Conservation (phyloP, 2,797 vertebrate genomes). For the Manis javanica region DNA sequence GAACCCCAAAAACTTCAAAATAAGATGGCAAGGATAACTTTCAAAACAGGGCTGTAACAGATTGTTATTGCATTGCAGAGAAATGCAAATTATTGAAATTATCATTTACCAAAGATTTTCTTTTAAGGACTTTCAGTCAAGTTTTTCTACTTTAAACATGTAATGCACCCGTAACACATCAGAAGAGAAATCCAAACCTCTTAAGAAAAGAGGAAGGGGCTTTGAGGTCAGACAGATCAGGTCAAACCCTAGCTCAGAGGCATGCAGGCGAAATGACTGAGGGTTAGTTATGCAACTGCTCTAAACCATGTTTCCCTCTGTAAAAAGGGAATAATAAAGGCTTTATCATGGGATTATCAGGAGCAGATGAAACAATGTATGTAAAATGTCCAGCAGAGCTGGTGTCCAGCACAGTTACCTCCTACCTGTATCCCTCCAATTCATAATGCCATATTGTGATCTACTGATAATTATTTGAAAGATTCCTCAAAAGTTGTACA, state of each 20-base stretch:
- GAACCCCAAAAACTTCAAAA: neutral
- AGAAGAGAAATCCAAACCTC: neutral
- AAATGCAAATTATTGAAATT: constrained; percentile 42
- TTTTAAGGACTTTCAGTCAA: neutral
- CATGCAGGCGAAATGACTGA: neutral
- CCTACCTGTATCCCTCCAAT: neutral
- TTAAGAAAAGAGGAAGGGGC: neutral
- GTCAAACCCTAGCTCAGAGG: neutral
- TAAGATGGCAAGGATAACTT: neutral
- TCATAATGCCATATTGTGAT: neutral
- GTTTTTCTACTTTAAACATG: neutral
- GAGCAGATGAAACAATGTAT: neutral
- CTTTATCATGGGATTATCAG: neutral
- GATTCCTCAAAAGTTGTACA: neutral
- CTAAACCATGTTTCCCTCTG: neutral
- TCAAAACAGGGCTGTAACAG: neutral
- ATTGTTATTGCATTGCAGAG: neutral
- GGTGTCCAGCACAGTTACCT: neutral
- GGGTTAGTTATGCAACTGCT: neutral
- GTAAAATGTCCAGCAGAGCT: neutral
- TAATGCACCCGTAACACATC: neutral
- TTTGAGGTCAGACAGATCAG: neutral
- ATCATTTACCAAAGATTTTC: constrained; percentile 14
- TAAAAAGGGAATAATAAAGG: neutral
- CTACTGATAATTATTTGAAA: neutral